Base-by-base conservation (phyloP, 2,113 vertebrate species). In the Ceyx melanurus region DNA sequence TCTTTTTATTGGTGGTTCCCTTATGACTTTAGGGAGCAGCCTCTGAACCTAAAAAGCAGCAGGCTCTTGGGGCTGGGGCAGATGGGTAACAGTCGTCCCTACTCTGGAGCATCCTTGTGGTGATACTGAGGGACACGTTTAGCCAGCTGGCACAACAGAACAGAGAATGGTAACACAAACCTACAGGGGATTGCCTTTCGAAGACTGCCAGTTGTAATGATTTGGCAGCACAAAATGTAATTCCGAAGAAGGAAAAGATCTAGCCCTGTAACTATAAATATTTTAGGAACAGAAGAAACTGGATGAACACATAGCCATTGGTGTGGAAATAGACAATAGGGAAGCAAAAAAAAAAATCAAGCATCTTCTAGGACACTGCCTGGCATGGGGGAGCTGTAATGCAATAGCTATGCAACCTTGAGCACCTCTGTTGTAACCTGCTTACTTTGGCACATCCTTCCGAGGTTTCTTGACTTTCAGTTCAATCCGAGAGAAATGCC, bases 381-480 rank as follows among this genome's bases (percentile, higher is more conserved):
- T 90, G 92, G 72, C 75, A 35, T 13, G 9, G 4, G 67, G 50
- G 43, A 43, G n/a, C 72, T 56, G 2, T 81, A 48, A 62, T 48
- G 91, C 86, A 92, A 78, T 31, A 40, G 57, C 19, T 37, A 22
- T 20, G 31, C 90, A 94, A 62, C 96, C 92, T 84, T 94, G 94
- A 82, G 85, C 65, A 31, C 67, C 71, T 85, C 83, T 97, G 94
- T 96, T 86, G 89, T 86, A 96, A 97, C 85, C 16, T 95, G 95
- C 91, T 97, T 96, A 23, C 94, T 95, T 94, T 97, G 90, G 88
- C 90, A 60, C 42, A 2, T 13, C n/a, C 46, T 71, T 48, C 66
- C 23, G 80, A 81, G 71, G 83, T 60, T 60, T 18, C 80, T 92
- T 74, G 93, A 71, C 77, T 88, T 51, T 65, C 31, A 86, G 79